A percentile compares a stretch with the other conserved stretches of the same genome.
Conservation (phyloP, 2,797 vertebrate species). For the Amniataba percoides region DNA sequence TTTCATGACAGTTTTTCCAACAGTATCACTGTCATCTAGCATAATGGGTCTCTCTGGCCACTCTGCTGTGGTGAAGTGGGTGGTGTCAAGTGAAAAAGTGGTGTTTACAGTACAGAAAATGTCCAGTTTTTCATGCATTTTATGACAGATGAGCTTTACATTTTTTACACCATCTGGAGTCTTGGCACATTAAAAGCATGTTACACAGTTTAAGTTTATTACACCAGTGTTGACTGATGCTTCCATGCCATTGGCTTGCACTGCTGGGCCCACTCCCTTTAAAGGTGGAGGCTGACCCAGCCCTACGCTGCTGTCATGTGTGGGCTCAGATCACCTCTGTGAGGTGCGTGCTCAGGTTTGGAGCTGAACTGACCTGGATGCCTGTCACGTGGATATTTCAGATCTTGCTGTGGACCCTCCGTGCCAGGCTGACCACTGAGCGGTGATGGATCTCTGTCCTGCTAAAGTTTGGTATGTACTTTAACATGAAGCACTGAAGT, state of each 20-base stretch:
- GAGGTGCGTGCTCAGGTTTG: not conserved
- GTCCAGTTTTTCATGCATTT: not conserved
- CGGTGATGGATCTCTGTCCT: constrained; percentile 16
- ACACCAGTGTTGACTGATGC: not conserved
- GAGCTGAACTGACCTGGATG: not conserved
- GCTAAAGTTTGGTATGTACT: constrained; percentile 6
- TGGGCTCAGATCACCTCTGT: not conserved
- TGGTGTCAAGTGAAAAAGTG: not conserved
- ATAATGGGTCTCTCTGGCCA: not conserved
- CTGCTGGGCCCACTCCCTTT: not conserved
- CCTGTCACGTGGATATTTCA: not conserved
- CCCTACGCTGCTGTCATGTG: not conserved
- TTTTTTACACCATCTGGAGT: not conserved
- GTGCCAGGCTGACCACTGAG: not conserved
- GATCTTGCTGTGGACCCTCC: not conserved
- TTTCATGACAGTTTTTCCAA: not conserved
- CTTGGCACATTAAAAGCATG: not conserved
- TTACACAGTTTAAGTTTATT: not conserved
- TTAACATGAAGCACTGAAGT: not conserved
- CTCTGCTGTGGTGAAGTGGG: not conserved
- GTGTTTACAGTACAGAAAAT: not conserved
- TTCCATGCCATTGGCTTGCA: not conserved
- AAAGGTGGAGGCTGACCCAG: not conserved
- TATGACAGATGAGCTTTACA: not conserved
- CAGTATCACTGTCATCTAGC: not conserved